Evolutionary conservation across 2,888 invertebrate species (phyloP), one percentile per base, ranked within the genome.

Genomic region (Pachliopta kotzebuea): DNA sequence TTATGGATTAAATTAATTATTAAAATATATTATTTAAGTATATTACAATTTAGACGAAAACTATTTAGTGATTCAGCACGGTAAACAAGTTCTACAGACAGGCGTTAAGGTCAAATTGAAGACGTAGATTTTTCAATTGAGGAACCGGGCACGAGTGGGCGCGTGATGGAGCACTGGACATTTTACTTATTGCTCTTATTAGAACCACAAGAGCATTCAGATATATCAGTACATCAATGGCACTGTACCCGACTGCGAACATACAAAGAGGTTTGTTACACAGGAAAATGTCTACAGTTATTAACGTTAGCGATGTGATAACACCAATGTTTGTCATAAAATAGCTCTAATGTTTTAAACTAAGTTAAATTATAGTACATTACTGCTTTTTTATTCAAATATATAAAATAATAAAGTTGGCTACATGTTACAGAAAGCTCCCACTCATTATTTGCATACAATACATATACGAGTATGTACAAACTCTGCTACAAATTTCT

Each of bases 91-190:
- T 52, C 74, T 71, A 75, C 76, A 81, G 79, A 80, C 81, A 18
- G 76, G 76, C 72, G 74, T 74, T 80, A 84, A 89, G 89, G 88
- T 86, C 88, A 87, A 82, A 80, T 82, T 76, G 76, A 73, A 76
- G 76, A 72, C 70, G 74, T 81, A 79, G 74, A 83, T 82, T 81
- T 80, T 84, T 83, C 88, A 89, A 90, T 90, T 90, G 84, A 84
- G 74, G 73, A 77, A 72, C 58, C n/a, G 72, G 69, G 68, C 67
- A 74, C 73, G 77, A 74, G 88, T 89, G 87, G 88, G 88, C 84
- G 86, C 72, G 70, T 76, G 78, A 63, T 79, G 78, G 71, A 71
- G 68, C 74, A 67, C 66, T 69, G 70, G 70, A 73, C 71, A 78
- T 82, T 77, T 87, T 80, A 78, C 80, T 83, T 75, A 79, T 86